Conservation (phyloP, 2,113 vertebrate species). For the Channa argus region DNA sequence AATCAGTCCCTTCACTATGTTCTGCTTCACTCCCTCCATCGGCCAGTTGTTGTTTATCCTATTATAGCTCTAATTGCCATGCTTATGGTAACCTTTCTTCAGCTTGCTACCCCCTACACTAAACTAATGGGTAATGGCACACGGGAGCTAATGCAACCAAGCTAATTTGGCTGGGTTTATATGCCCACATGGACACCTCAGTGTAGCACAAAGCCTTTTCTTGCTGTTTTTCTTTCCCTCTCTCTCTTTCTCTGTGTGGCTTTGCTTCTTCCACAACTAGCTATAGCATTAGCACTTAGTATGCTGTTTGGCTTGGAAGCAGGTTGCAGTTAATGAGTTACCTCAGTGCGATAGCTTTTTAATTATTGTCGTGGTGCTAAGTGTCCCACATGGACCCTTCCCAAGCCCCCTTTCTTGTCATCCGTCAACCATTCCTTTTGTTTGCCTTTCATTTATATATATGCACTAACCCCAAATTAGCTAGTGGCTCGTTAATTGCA, state of each 20-base stretch:
- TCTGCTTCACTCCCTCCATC: conserved; percentile 71
- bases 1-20: conserved; percentile 71
- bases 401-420: conserved; percentile 66
- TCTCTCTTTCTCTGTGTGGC: conserved; percentile 33
- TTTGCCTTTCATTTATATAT: conserved; percentile 85
- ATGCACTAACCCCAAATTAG: conserved; percentile 82
- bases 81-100: conserved; percentile 80
- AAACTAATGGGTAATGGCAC: conserved; percentile 77
- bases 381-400: conserved; percentile 79
- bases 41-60: conserved; percentile 82
- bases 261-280: conserved; percentile 48
- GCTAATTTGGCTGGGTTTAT: conserved; percentile 75
- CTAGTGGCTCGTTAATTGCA: conserved; percentile 80
- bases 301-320: conserved; percentile 55
- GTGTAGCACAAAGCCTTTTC: conserved; percentile 60
- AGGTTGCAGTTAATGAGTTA: conserved; percentile 81
- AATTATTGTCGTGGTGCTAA: conserved; percentile 83
- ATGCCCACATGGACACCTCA: conserved; percentile 70
- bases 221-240: conserved; percentile 18
- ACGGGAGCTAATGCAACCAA: conserved; percentile 66
- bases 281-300: conserved; percentile 46
- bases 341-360: conserved; percentile 83
- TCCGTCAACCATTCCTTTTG: conserved; percentile 81
- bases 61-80: conserved; percentile 81
- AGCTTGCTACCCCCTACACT: conserved; percentile 69